These are phyloP conservation scores for Phalera bucephala DNA, from an alignment of 2,888 invertebrate species.

Conservation along the genomic window DNA sequence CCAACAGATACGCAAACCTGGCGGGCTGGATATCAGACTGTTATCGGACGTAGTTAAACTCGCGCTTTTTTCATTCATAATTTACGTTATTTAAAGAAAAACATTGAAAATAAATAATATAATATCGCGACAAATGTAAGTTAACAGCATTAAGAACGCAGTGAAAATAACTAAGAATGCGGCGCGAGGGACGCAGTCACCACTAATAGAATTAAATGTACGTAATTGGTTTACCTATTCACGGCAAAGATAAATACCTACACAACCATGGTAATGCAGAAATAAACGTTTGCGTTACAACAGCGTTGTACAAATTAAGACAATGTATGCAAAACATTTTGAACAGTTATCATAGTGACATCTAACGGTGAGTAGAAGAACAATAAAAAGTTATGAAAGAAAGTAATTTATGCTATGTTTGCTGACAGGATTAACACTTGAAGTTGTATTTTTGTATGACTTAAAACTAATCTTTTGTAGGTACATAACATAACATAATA, in stretches of 20 bases:
- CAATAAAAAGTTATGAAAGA: conserved; percentile 12
- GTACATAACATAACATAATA: background rate
- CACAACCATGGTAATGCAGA: conserved; percentile 16
- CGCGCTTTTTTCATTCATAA: conserved; percentile 39
- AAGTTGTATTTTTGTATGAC: background rate
- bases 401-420: conserved; percentile 12
- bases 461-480: background rate
- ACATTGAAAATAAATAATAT: conserved; percentile 6
- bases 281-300: conserved; percentile 8
- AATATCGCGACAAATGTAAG: conserved; percentile 4
- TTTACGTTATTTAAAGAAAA: too few relatives aligned
- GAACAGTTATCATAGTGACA: conserved; percentile 19
- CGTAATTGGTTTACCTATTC: conserved; percentile 61
- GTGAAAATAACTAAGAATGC: conserved; percentile 37
- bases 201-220: conserved; percentile 62
- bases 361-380: conserved; percentile 31
- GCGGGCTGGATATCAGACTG: conserved; percentile 23
- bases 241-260: conserved; percentile 22
- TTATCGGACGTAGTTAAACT: conserved; percentile 36
- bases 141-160: conserved; percentile 14
- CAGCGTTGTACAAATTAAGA: conserved; percentile 4
- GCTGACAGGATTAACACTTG: conserved; percentile 13
- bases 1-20: conserved; percentile 45
- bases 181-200: conserved; percentile 30
- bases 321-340: background rate